Evolutionary conservation across 2,888 invertebrate species (phyloP).

Genomic region (Opisthograptis luteolata): DNA sequence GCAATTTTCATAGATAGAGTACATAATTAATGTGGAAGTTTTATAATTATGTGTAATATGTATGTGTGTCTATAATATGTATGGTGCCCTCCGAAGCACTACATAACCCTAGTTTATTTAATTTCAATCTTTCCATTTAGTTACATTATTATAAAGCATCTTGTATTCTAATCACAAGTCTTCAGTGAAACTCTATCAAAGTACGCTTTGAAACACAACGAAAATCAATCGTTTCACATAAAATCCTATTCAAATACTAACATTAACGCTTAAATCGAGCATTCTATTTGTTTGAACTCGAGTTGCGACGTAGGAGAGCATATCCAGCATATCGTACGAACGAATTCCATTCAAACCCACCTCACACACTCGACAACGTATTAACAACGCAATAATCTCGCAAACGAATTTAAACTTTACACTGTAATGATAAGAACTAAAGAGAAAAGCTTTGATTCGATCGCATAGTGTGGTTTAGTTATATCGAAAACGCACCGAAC

Average conservation of each 20-base stretch:
- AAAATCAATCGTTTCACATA: conserved; percentile 32
- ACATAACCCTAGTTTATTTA: too few relatives aligned
- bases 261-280: conserved; percentile 66
- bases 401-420: conserved; percentile 53
- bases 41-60: too few relatives aligned
- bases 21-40: too few relatives aligned
- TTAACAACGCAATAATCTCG: conserved; percentile 40
- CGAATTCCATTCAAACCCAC: conserved; percentile 68
- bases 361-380: conserved; percentile 49
- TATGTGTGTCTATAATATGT: too few relatives aligned
- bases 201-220: conserved; percentile 9
- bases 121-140: too few relatives aligned
- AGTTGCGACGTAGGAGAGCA: conserved; percentile 72
- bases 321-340: too few relatives aligned
- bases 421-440: conserved; percentile 41
- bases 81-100: too few relatives aligned
- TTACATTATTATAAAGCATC: too few relatives aligned
- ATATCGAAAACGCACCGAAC: conserved; percentile 76
- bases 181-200: too few relatives aligned
- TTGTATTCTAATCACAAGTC: too few relatives aligned
- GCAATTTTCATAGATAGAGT: too few relatives aligned
- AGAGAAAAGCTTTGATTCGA: conserved; percentile 51
- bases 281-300: conserved; percentile 73
- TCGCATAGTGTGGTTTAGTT: conserved; percentile 57
- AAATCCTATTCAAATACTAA: conserved; percentile 56